Base-by-base conservation (phyloP, 2,113 vertebrate genomes). In the Paraplagusia blochii region DNA sequence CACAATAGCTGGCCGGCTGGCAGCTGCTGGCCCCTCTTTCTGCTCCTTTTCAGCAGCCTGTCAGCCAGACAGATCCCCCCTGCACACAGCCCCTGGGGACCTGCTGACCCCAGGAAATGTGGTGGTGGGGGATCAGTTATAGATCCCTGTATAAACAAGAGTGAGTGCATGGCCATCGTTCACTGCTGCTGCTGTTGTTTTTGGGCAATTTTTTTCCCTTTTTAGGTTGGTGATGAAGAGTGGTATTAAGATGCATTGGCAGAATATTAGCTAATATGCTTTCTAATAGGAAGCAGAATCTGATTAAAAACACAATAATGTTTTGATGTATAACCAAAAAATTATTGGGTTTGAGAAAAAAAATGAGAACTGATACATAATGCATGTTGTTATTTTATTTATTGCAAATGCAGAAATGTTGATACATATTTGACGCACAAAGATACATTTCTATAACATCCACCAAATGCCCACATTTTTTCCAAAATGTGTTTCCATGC, bases 1-100 rank as follows among this genome's bases (percentile, higher is more conserved):
- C 78, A 90, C 85, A 90, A 90, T 85, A 83, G 87, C 64, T 1
- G 44, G 42, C 59, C 64, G 77, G 75, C 80, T 76, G 76, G 80
- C 85, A 87, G 86, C 86, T 87, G 86, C 74, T 22, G 85, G 85
- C 84, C 71, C 72, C 72, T 79, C 56, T 9, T 58, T 76, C 73
- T 63, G 76, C 79, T 82, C 54, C 85, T 82, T 83, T 87, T 85
- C 80, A 87, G 62, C 69, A 42, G 74, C 64, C 64, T 80, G 76
- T 85, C 82, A 86, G 80, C 82, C 83, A 81, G 85, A 87, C 82
- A 52, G 78, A 81, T 70, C 65, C 72, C 66, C 67, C 83, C 81
- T 74, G 73, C 77, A 67, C 71, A 73, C 71, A 72, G 39, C 66
- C 86, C 77, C 76, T 77, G 50, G 71, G 75, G 77, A 81, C 77